Conservation (phyloP, 1,140 invertebrate species). For the Drosophila santomea region DNA sequence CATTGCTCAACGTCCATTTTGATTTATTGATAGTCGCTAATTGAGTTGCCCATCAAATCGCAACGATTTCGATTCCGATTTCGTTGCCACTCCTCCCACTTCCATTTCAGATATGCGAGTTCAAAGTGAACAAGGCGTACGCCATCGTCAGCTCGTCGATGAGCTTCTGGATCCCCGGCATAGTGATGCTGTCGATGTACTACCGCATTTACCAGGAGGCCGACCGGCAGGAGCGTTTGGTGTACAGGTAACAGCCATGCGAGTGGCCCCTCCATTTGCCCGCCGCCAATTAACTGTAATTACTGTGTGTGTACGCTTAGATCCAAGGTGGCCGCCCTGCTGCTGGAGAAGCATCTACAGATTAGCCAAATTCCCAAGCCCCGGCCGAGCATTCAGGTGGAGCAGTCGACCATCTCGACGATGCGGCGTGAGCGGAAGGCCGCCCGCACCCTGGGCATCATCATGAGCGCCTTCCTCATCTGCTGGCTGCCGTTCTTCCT, state of each 20-base stretch:
- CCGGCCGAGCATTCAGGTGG: conserved; percentile 87
- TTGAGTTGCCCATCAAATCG: conserved; percentile 23
- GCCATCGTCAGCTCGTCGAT: conserved; percentile 96
- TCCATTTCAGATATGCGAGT: conserved; percentile 88
- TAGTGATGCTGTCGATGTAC: conserved; percentile 98
- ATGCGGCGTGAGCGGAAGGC: conserved; percentile 97
- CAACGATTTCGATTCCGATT: conserved; percentile 1
- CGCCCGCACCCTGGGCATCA: conserved; percentile 96
- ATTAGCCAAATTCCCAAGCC: conserved; percentile 93
- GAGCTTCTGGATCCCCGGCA: conserved; percentile 98
- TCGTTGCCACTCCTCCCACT: too few species aligned
- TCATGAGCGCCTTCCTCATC: conserved; percentile 96
- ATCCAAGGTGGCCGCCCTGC: conserved; percentile 93
- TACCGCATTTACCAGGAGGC: conserved; percentile 96
- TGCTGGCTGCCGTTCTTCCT: conserved; percentile 98
- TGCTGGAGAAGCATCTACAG: conserved; percentile 94
- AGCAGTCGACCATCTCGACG: conserved; percentile 88
- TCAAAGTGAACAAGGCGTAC: conserved; percentile 95
- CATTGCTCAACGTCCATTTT: conserved; percentile 10
- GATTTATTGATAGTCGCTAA: conserved; percentile 37
- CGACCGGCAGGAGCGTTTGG: conserved; percentile 94
- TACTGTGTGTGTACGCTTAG: conserved; percentile 84
- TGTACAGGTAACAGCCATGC: conserved; percentile 89
- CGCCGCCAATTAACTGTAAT: conserved; percentile 61
- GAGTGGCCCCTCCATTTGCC: conserved; percentile 66